Evolutionary conservation across 2,113 vertebrate species (phyloP), one percentile per base, ranked within the genome.

Genomic region (Ahaetulla prasina): DNA sequence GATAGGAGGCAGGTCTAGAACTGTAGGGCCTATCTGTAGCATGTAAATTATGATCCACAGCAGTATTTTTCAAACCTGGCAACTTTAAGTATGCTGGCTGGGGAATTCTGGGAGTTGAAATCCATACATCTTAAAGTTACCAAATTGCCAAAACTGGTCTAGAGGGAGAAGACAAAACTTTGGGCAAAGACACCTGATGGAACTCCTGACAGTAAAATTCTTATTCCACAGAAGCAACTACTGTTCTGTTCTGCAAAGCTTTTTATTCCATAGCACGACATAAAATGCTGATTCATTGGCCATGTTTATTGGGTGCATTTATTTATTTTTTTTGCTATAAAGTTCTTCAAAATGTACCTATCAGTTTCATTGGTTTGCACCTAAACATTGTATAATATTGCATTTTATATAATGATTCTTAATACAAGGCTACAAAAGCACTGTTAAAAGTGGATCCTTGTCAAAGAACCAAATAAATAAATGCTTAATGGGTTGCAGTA

Each of bases 401-500:
- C 94, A 93, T 93, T 93, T 93, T 92, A 87, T 91, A 96, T 80
- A 20, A 80, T 80, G 18, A 80, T 80, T 93, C 84, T 95, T 93
- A 89, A 93, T 94, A 88, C 0, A 47, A 95, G 92, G 12, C 4
- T 90, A 80, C 43, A 35, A 91, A 94, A 92, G 92, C 95, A 94
- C 94, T 95, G 94, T 95, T 92, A 96, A 97, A 94, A 95, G 95
- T 86, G 84, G 89, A 93, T 25, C 35, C 68, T 85, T 80, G 27
- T 25, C 39, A 43, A 35, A 25, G 68, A 39, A 80, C 68, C 47
- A 25, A 53, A 90, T 60, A 90, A 96, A 95, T 74, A 87, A 84
- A 52, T 87, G 84, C 89, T 45, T 95, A 94, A 92, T 96, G 93
- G 94, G 95, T 91, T 95, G n/a, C 95, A 96, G 92, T 95, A 94